These are phyloP conservation scores for Cantharis rufa DNA, from an alignment of 2,888 invertebrate species.

Conservation along the genomic window DNA sequence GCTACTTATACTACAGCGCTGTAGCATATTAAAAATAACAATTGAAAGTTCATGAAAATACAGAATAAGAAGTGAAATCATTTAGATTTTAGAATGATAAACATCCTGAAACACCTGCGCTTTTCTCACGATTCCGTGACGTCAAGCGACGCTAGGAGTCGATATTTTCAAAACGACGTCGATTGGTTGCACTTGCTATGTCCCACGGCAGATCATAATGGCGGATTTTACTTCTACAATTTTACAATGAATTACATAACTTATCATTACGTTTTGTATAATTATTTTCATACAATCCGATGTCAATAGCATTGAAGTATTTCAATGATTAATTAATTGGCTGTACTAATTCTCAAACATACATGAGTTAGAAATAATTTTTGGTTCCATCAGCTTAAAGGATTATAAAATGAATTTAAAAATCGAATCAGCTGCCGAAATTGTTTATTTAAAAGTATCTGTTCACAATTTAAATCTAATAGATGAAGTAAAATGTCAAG, in stretches of 20 bases:
- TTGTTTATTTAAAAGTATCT: neutral
- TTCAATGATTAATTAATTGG: neutral
- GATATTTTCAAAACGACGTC: slow-evolving; percentile 31
- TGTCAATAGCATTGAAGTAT: neutral
- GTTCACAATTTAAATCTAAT: slow-evolving; percentile 2
- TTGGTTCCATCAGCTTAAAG: neutral
- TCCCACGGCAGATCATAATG: slow-evolving; percentile 29
- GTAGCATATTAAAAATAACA: neutral
- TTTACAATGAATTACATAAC: neutral
- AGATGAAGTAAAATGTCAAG: neutral
- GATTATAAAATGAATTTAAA: neutral
- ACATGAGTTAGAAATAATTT: neutral
- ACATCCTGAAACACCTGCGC: slow-evolving; percentile 24
- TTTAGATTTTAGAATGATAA: neutral
- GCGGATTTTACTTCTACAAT: slow-evolving; percentile 16
- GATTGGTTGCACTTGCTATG: slow-evolving; percentile 37
- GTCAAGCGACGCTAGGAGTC: slow-evolving; percentile 32
- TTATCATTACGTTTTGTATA: neutral
- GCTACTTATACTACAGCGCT: too few species aligned
- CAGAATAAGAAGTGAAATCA: slow-evolving; percentile 5
- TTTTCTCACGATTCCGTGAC: slow-evolving; percentile 36
- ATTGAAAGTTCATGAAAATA: neutral
- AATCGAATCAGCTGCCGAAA: neutral
- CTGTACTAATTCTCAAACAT: neutral
- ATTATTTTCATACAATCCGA: neutral